These are phyloP conservation scores for Drosophila bifasciata DNA, from an alignment of 1,140 invertebrate genomes.

Conservation along the genomic window DNA sequence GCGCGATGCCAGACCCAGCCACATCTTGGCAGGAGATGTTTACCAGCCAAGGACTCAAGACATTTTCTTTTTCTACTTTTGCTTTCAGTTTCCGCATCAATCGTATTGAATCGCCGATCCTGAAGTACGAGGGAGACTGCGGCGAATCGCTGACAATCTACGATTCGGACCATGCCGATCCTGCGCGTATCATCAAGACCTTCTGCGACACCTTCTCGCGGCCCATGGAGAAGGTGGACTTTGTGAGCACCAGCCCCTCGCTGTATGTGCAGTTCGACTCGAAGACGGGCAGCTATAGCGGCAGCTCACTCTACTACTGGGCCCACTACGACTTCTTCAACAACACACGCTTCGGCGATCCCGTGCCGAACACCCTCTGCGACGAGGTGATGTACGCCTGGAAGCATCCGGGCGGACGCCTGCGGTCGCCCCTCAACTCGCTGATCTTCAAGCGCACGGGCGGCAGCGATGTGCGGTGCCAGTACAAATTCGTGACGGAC, in stretches of 20 bases:
- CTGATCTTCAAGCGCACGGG: slow-evolving; percentile 91
- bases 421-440: slow-evolving; percentile 93
- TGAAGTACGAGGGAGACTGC: slow-evolving; percentile 93
- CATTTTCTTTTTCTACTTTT: slow-evolving; percentile 9
- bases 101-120: slow-evolving; percentile 93
- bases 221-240: slow-evolving; percentile 95
- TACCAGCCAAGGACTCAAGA: slow-evolving; percentile 1
- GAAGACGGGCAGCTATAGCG: slow-evolving; percentile 95
- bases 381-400: slow-evolving; percentile 94
- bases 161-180: slow-evolving; percentile 93
- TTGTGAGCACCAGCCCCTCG: slow-evolving; percentile 93
- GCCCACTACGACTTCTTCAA: slow-evolving; percentile 97
- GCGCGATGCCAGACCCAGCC: slow-evolving; percentile 15
- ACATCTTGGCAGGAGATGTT: slow-evolving; percentile 11
- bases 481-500: slow-evolving; percentile 93
- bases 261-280: slow-evolving; percentile 95
- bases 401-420: slow-evolving; percentile 88
- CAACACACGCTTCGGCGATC: slow-evolving; percentile 92
- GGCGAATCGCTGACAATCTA: slow-evolving; percentile 95
- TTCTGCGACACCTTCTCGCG: slow-evolving; percentile 96
- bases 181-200: slow-evolving; percentile 94
- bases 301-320: slow-evolving; percentile 95
- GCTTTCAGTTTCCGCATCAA: slow-evolving; percentile 92
- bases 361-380: slow-evolving; percentile 91
- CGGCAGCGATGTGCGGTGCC: slow-evolving; percentile 89